Conservation (phyloP, 2,888 invertebrate genomes). For the Myathropa florea region DNA sequence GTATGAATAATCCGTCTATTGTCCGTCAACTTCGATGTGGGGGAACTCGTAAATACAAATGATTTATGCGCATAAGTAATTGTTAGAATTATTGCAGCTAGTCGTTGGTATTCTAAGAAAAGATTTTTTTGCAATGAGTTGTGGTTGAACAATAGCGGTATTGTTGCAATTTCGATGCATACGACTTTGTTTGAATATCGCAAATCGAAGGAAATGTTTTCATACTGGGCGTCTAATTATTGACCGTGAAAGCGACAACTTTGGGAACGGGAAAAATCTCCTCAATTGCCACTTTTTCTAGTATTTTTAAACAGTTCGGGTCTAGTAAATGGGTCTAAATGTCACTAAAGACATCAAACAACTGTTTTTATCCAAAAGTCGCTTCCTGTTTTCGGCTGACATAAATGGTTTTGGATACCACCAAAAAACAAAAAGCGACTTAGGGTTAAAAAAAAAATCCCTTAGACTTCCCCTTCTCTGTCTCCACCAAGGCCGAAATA, state of each 20-base stretch:
- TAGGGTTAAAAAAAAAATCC: no score
- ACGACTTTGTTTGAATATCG: not conserved
- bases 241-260: not conserved
- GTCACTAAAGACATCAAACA: no score
- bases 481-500: no score
- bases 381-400: no score
- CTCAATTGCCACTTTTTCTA: no score
- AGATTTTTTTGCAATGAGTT: not conserved
- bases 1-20: not conserved
- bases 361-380: no score
- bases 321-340: no score
- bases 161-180: not conserved
- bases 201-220: not conserved
- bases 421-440: no score
- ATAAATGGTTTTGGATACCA: no score
- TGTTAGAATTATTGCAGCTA: not conserved
- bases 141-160: not conserved
- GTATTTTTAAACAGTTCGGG: no score
- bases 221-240: not conserved
- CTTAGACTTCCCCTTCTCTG: no score
- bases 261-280: no score
- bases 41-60: not conserved
- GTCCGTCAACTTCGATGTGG: not conserved
- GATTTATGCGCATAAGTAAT: not conserved
- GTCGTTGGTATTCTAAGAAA: not conserved